Evolutionary conservation across 2,888 invertebrate genomes (phyloP).

Genomic region (Catocala nupta): DNA sequence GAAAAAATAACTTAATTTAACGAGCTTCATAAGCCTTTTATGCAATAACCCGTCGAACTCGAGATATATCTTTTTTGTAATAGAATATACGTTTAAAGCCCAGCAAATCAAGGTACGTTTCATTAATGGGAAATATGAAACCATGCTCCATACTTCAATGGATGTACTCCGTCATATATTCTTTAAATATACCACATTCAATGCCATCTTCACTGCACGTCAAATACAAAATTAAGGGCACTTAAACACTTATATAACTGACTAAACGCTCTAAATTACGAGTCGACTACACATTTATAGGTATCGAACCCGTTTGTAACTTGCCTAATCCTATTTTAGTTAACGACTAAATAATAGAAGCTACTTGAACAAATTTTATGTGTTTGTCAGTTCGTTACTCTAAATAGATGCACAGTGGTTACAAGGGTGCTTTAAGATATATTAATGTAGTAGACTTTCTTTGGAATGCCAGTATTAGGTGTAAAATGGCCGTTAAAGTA

Average conservation of each 20-base stretch:
- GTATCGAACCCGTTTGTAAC: constrained; percentile 47
- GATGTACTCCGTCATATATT: background rate
- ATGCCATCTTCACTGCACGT: constrained; percentile 26
- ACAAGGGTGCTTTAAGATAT: constrained; percentile 3
- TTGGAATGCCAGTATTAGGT: background rate
- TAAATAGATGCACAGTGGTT: constrained; percentile 5
- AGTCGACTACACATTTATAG: constrained; percentile 63
- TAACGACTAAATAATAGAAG: constrained; percentile 43
- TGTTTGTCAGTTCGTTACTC: constrained; percentile 4
- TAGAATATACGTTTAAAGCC: too few species aligned
- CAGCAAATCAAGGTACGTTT: too few species aligned
- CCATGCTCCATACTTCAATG: too few species aligned
- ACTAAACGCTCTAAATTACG: constrained; percentile 67
- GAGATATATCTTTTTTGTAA: too few species aligned
- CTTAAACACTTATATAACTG: constrained; percentile 71
- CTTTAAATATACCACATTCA: constrained; percentile 35
- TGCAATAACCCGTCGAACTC: too few species aligned
- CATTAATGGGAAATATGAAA: too few species aligned
- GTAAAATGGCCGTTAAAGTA: background rate
- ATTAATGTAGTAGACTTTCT: background rate
- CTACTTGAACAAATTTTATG: constrained; percentile 14
- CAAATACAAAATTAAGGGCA: constrained; percentile 61
- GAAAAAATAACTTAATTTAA: too few species aligned
- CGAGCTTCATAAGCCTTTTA: too few species aligned
- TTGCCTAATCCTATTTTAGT: constrained; percentile 55